Evolutionary conservation across 1,140 invertebrate genomes (phyloP).

Genomic region (Wiebesia pumilae): DNA sequence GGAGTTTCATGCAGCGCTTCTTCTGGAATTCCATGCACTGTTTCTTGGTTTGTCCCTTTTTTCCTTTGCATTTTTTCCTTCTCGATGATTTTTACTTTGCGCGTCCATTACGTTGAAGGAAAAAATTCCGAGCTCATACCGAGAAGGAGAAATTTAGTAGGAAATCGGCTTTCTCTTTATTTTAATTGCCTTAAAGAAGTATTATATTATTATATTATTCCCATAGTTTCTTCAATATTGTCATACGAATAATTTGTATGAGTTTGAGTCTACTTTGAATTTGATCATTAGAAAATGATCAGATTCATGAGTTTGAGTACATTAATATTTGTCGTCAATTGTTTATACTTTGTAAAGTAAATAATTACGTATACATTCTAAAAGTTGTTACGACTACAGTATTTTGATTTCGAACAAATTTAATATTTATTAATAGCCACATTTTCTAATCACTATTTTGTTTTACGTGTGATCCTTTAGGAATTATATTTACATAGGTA

Average conservation of each 20-base stretch:
- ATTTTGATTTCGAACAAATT: too few relatives aligned
- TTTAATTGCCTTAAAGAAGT: background rate
- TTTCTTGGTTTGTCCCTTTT: background rate
- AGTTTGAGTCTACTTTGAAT: too few relatives aligned
- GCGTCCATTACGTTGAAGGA: background rate
- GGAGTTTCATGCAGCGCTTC: background rate
- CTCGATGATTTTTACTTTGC: too few relatives aligned
- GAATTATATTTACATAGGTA: background rate
- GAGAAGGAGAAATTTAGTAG: background rate
- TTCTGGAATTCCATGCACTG: slow-evolving; percentile 4
- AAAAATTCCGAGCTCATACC: background rate
- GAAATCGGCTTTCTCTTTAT: background rate
- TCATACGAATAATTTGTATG: background rate
- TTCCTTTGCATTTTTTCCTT: background rate
- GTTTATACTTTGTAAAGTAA: too few relatives aligned
- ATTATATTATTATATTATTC: background rate
- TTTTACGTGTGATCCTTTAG: too few relatives aligned
- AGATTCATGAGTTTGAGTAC: too few relatives aligned
- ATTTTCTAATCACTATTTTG: too few relatives aligned
- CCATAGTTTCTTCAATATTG: background rate
- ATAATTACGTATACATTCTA: too few relatives aligned
- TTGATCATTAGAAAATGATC: too few relatives aligned
- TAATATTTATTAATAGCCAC: too few relatives aligned
- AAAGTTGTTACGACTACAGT: too few relatives aligned
- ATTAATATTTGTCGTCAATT: too few relatives aligned